Percentiles rank a stretch among this genome's conserved stretches.
Conservation (phyloP, 92 coral and sea anemone species). For the Pocillopora meandrina region DNA sequence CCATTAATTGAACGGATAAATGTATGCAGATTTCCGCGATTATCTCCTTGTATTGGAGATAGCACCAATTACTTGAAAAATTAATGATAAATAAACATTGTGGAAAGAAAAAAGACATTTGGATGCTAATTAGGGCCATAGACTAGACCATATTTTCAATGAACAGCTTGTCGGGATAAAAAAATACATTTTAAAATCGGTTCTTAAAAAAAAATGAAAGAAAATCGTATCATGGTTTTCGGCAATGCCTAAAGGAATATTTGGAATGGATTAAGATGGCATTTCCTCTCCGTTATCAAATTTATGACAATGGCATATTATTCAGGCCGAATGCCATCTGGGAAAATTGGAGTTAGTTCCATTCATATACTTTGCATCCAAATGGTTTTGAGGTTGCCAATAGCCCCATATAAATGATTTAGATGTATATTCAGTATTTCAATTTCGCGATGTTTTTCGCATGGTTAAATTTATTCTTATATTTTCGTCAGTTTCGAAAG, state of each 20-base stretch:
- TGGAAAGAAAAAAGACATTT: not conserved
- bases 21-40: not conserved
- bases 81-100: slow-evolving; percentile 10
- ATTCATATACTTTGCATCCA: not conserved
- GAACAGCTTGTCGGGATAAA: not conserved
- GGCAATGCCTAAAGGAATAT: not conserved
- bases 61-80: slow-evolving; percentile 14
- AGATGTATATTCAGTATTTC: too few relatives aligned
- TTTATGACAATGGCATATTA: not conserved
- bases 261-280: not conserved
- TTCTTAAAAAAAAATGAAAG: not conserved
- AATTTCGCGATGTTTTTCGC: too few relatives aligned
- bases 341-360: not conserved
- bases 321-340: not conserved
- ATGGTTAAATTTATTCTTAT: too few relatives aligned
- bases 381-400: not conserved
- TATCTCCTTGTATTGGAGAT: slow-evolving; percentile 1
- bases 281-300: slow-evolving; percentile 2
- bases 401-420: not conserved
- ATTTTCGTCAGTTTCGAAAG: too few relatives aligned
- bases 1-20: not conserved
- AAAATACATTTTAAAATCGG: not conserved
- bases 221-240: too few relatives aligned
- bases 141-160: not conserved
- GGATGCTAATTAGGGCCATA: not conserved